Base-by-base conservation (phyloP, 2,113 vertebrate genomes). In the Psammodynastes pulverulentus region DNA sequence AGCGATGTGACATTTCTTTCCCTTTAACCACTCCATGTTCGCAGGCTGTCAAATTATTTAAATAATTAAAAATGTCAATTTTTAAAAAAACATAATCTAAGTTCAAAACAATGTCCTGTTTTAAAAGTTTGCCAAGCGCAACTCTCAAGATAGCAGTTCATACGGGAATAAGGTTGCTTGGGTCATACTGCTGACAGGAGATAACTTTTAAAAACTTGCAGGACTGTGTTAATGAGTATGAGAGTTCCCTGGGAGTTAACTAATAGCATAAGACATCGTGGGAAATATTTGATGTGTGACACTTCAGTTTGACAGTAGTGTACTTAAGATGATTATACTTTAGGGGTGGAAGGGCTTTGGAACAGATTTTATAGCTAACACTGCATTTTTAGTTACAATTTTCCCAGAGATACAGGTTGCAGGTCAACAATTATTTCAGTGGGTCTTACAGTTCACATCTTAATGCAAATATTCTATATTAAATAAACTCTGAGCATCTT, bases 391-490 rank as follows among this genome's bases (percentile, higher is more conserved):
- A 96, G 94, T 94, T 96, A 88, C 93, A 92, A 92, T 92, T 95
- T 96, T 96, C 93, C 94, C 93, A 95, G 95, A 93, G 92, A 94
- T 95, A 72, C 93, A 96, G 96, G 96, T 96, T 96, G 94, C 91
- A 96, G 97, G 98, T 98, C 98, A 98, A 95, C 96, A 96, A 97
- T 97, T 98, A 97, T 97, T 97, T 97, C 96, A 94, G 94, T 96
- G 97, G 97, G 97, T 90, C 92, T 94, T 94, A 93, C 89, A 95
- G 89, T 52, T 67, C 56, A 15, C 46, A 87, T 91, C 92, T 92
- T 51, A 87, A 88, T 79, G 48, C 34, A 88, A 72, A 19, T 88
- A 52, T 52, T 51, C 52, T 7, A 24, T 91, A 87, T 88, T 87
- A 52, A 48, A 72, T 87, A 29, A 39, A 26, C 43, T 10, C 26